Conservation (phyloP, 1,140 invertebrate species). For the Caenorhabditis brenneri region DNA sequence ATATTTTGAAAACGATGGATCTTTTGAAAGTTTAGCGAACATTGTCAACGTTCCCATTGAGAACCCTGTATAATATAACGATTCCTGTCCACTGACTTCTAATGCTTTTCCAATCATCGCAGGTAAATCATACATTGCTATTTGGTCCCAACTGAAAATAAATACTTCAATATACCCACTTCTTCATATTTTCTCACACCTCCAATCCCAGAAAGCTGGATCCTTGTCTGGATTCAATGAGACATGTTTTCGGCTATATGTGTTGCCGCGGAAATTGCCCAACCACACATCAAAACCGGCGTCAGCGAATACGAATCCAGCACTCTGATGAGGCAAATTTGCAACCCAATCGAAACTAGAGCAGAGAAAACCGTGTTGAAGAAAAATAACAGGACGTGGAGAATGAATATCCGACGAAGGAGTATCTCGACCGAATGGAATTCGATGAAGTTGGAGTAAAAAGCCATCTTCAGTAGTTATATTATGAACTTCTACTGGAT, state of each 20-base stretch:
- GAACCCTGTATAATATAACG: conserved; percentile 73
- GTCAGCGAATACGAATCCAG: conserved; percentile 77
- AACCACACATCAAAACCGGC: conserved; percentile 81
- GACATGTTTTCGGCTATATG: conserved; percentile 75
- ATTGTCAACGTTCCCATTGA: conserved; percentile 73
- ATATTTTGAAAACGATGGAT: conserved; percentile 69
- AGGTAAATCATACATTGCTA: conserved; percentile 79
- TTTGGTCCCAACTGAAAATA: conserved; percentile 79
- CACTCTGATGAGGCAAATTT: conserved; percentile 75
- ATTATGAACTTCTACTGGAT: conserved; percentile 76
- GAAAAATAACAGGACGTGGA: conserved; percentile 53
- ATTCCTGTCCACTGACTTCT: conserved; percentile 69
- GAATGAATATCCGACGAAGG: background rate
- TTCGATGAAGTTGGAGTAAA: conserved; percentile 78
- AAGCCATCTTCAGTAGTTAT: conserved; percentile 79
- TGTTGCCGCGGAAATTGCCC: conserved; percentile 77
- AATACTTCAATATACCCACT: background rate
- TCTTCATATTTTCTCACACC: background rate
- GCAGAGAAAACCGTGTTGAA: conserved; percentile 81
- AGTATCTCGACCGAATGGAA: conserved; percentile 72
- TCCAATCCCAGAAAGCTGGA: conserved; percentile 71
- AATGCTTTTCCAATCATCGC: conserved; percentile 78
- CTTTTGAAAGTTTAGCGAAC: conserved; percentile 70
- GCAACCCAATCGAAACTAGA: conserved; percentile 81
- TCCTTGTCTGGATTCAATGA: conserved; percentile 57